phyloP scores from a whole-genome alignment of 2,888 invertebrate genomes.

The Acronicta aceris region DNA sequence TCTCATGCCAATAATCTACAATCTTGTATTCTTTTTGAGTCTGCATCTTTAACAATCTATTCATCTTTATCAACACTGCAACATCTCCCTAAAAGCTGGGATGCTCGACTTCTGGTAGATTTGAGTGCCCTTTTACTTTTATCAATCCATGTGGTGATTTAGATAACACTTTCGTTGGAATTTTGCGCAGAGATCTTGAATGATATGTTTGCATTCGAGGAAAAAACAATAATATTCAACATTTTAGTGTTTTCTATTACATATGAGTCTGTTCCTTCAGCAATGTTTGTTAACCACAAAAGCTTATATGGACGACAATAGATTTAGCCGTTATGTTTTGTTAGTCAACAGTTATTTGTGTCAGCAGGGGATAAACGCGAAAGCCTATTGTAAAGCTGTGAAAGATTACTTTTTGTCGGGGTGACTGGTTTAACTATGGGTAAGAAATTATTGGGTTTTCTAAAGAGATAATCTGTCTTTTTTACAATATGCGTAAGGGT shows the following conservation, averaged over 20 bases:
- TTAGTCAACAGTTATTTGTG: conserved; percentile 37
- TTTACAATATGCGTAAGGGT: too few relatives aligned
- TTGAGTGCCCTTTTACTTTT: too few relatives aligned
- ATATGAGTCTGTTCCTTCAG: not conserved
- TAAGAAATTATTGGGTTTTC: too few relatives aligned
- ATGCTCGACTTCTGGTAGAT: too few relatives aligned
- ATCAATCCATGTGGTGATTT: too few relatives aligned
- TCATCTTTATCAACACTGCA: not conserved
- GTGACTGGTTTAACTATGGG: not conserved
- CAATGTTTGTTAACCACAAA: conserved; percentile 1
- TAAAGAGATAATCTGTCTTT: too few relatives aligned
- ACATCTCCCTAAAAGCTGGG: too few relatives aligned
- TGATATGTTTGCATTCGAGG: not conserved
- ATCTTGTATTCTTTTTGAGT: not conserved
- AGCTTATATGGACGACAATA: conserved; percentile 23
- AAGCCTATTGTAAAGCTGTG: conserved; percentile 8
- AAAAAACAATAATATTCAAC: not conserved
- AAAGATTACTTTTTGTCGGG: conserved; percentile 8
- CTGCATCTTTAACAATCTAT: not conserved
- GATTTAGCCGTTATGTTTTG: conserved; percentile 1
- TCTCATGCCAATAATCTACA: too few relatives aligned
- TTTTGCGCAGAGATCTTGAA: too few relatives aligned
- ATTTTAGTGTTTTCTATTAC: not conserved
- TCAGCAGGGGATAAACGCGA: conserved; percentile 17
- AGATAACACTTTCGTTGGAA: too few relatives aligned